phyloP scores from a whole-genome alignment of 1,140 invertebrate genomes.

The Holotrichia oblita region DNA sequence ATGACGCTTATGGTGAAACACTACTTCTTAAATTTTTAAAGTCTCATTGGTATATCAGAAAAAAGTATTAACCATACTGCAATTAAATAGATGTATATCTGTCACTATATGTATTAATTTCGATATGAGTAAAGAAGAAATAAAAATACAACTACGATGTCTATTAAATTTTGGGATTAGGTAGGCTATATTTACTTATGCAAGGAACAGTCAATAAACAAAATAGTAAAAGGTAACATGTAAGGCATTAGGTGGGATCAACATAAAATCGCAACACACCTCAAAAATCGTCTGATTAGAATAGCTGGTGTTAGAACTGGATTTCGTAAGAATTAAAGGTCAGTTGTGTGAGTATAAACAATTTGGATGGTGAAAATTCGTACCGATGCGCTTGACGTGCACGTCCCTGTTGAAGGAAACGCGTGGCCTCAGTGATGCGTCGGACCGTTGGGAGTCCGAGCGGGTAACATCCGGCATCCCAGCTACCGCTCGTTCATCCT shows the following conservation, averaged over 20 bases:
- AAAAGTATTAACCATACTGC: too few species aligned
- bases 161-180: too few species aligned
- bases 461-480: constrained; percentile 67
- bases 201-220: not conserved
- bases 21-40: too few species aligned
- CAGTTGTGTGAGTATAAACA: constrained; percentile 28
- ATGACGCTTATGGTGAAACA: too few species aligned
- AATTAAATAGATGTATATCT: too few species aligned
- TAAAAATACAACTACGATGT: too few species aligned
- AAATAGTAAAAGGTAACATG: not conserved
- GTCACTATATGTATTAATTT: too few species aligned
- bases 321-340: not conserved
- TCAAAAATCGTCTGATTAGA: constrained; percentile 7
- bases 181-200: too few species aligned
- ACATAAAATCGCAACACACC: not conserved
- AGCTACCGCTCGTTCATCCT: constrained; percentile 49
- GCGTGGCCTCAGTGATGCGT: constrained; percentile 67
- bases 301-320: constrained; percentile 13
- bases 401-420: constrained; percentile 91
- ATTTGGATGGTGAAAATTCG: constrained; percentile 54
- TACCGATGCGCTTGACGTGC: constrained; percentile 87
- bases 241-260: not conserved
- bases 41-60: too few species aligned
- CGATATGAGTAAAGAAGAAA: too few species aligned
- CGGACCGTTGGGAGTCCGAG: constrained; percentile 67